A percentile compares a stretch with the other conserved stretches of the same genome.
Evolutionary conservation across 2,113 vertebrate species (phyloP).

Genomic region (Peromyscus californicus): DNA sequence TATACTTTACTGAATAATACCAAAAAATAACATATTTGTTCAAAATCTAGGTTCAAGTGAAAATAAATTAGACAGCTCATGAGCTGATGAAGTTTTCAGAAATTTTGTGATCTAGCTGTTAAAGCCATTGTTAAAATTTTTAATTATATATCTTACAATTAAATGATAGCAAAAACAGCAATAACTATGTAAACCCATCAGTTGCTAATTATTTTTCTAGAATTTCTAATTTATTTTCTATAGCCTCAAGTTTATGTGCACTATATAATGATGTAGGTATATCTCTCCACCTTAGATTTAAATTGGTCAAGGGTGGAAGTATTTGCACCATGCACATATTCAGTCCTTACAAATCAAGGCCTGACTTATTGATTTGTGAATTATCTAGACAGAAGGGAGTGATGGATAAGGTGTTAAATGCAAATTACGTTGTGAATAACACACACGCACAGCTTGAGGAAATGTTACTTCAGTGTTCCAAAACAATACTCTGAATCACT

Average conservation of each 20-base stretch:
- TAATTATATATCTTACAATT: conserved; percentile 49
- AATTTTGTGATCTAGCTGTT: conserved; percentile 52
- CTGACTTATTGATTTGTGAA: conserved; percentile 30
- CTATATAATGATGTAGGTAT: neutral
- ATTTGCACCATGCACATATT: neutral
- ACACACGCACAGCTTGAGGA: neutral
- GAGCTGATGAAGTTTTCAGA: conserved; percentile 43
- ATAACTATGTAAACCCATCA: conserved; percentile 24
- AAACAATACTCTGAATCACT: conserved; percentile 25
- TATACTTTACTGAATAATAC: neutral
- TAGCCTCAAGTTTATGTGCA: neutral
- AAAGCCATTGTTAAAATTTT: conserved; percentile 58
- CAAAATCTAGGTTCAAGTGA: neutral
- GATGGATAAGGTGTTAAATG: conserved; percentile 34
- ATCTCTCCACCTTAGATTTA: neutral
- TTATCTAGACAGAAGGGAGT: conserved; percentile 3
- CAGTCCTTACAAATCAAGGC: neutral
- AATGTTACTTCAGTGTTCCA: conserved; percentile 15
- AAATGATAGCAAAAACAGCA: conserved; percentile 27
- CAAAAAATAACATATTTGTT: neutral
- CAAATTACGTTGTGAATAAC: conserved; percentile 32
- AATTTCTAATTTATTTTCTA: conserved; percentile 26
- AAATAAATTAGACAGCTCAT: conserved; percentile 26
- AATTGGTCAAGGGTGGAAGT: neutral
- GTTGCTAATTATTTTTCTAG: conserved; percentile 47